These are phyloP conservation scores for Caenorhabditis doughertyi DNA, from an alignment of 2,888 invertebrate genomes.

Conservation along the genomic window DNA sequence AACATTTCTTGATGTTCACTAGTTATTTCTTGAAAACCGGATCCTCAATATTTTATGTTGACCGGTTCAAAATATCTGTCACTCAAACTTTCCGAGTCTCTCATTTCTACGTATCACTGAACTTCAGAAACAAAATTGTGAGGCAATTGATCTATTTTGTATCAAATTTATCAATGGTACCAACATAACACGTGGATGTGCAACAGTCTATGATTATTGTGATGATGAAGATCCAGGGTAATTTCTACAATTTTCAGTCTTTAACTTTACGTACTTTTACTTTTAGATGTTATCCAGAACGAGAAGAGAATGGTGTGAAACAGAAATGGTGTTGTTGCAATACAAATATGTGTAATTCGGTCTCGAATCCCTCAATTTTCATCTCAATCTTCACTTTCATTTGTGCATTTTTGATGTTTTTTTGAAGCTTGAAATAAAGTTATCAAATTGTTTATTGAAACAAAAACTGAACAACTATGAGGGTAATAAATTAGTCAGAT, in stretches of 20 bases:
- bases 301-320: constrained; percentile 29
- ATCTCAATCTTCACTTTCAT: neutral
- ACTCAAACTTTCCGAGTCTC: neutral
- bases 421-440: constrained; percentile 17
- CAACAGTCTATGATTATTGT: constrained; percentile 60
- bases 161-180: constrained; percentile 59
- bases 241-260: neutral
- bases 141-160: constrained; percentile 59
- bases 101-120: neutral
- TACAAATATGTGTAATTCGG: constrained; percentile 50
- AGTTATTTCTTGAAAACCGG: too few relatives aligned
- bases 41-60: too few relatives aligned
- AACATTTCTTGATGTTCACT: too few relatives aligned
- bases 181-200: constrained; percentile 57
- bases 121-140: constrained; percentile 48
- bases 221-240: constrained; percentile 62
- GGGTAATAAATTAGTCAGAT: constrained; percentile 26
- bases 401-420: constrained; percentile 1
- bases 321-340: constrained; percentile 59
- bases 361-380: neutral
- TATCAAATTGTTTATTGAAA: neutral
- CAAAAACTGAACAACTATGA: constrained; percentile 46
- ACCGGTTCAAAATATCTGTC: neutral
- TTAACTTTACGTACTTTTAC: neutral
- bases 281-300: constrained; percentile 49